These are phyloP conservation scores for Rhinogobio ventralis DNA, from an alignment of 2,797 vertebrate species.

Conservation along the genomic window DNA sequence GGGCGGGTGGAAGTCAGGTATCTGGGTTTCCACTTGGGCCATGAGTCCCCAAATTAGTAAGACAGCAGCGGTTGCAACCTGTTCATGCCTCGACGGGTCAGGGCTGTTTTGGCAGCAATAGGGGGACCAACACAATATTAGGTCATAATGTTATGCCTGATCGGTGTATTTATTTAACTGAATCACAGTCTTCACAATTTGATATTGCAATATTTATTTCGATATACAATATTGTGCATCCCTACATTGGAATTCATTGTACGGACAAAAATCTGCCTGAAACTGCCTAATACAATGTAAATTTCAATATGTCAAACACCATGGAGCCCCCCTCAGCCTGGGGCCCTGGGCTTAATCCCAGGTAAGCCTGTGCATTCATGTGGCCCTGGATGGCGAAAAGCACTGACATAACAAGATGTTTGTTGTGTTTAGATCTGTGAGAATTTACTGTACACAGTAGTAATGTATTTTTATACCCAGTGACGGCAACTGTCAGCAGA, in stretches of 20 bases:
- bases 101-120: too few relatives aligned
- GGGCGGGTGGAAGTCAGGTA: too few relatives aligned
- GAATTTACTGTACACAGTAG: slow-evolving; percentile 26
- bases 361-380: neutral
- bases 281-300: neutral
- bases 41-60: too few relatives aligned
- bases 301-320: neutral
- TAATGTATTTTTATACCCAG: slow-evolving; percentile 17
- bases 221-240: neutral
- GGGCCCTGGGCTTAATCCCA: neutral
- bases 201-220: neutral
- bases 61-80: too few relatives aligned
- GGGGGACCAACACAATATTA: too few relatives aligned
- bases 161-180: neutral
- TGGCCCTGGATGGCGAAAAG: neutral
- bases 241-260: neutral
- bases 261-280: neutral
- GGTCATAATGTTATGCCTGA: too few relatives aligned
- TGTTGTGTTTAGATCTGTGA: neutral
- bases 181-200: neutral
- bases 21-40: too few relatives aligned
- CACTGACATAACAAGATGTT: slow-evolving; percentile 6
- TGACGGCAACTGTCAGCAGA: slow-evolving; percentile 18
- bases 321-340: neutral
- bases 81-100: too few relatives aligned